Evolutionary conservation across 2,888 invertebrate genomes (phyloP).

Genomic region (Cheilosia scutellata): DNA sequence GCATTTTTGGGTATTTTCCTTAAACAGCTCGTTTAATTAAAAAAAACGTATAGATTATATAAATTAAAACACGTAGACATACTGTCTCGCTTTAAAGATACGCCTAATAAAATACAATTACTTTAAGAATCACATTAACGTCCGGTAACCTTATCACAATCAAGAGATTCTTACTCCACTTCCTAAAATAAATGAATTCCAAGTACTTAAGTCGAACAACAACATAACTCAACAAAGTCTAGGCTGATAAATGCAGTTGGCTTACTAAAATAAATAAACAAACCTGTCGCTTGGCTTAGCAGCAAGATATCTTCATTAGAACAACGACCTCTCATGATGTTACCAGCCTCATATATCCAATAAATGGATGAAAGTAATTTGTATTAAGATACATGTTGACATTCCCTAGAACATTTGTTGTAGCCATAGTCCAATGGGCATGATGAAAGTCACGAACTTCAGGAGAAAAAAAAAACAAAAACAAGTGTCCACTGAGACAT

Average conservation of each 20-base stretch:
- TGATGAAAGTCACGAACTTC: constrained; percentile 40
- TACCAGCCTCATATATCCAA: constrained; percentile 9
- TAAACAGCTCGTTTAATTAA: too few species aligned
- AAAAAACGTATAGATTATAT: too few species aligned
- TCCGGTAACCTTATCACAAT: too few species aligned
- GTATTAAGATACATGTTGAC: constrained; percentile 41
- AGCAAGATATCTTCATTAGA: constrained; percentile 16
- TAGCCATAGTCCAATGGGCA: not conserved
- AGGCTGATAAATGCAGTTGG: constrained; percentile 29
- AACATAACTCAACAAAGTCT: not conserved
- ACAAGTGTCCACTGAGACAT: not conserved
- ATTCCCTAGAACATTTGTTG: not conserved
- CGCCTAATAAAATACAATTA: too few species aligned
- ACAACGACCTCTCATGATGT: constrained; percentile 8
- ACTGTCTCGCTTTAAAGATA: too few species aligned
- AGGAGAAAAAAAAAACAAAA: not conserved
- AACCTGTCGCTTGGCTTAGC: constrained; percentile 6
- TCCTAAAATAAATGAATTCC: too few species aligned
- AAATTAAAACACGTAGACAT: too few species aligned
- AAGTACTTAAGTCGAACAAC: not conserved
- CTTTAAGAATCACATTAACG: too few species aligned
- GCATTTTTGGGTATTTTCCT: too few species aligned
- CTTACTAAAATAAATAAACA: constrained; percentile 29
- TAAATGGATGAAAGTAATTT: constrained; percentile 32
- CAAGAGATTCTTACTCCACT: too few species aligned